Evolutionary conservation across 1,140 invertebrate genomes (phyloP).

Genomic region (Apolygus lucorum): DNA sequence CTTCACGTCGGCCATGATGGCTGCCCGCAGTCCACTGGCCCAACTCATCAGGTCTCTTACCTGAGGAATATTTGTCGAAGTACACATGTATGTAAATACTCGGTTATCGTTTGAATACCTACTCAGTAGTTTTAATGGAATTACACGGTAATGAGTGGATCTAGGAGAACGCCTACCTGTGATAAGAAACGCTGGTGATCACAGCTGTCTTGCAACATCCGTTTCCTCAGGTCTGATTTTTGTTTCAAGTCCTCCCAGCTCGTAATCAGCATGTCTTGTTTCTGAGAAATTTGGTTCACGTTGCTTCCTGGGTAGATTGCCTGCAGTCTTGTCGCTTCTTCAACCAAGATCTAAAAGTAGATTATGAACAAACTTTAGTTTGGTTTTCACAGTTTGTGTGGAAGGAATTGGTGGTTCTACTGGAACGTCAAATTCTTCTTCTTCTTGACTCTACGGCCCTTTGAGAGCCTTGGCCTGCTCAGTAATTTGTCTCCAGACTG

Average conservation of each 20-base stretch:
- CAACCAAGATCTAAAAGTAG: slow-evolving; percentile 61
- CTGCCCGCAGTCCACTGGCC: slow-evolving; percentile 66
- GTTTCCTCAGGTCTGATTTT: slow-evolving; percentile 63
- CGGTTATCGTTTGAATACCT: background rate
- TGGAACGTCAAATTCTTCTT: too few species aligned
- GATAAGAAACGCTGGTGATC: slow-evolving; percentile 83
- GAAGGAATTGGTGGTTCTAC: too few species aligned
- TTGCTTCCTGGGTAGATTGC: slow-evolving; percentile 86
- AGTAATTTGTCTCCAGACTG: too few species aligned
- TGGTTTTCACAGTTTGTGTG: too few species aligned
- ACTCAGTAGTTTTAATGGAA: too few species aligned
- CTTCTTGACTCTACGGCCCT: too few species aligned
- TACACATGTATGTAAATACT: too few species aligned
- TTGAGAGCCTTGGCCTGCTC: too few species aligned
- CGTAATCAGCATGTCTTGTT: slow-evolving; percentile 68
- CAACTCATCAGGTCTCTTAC: slow-evolving; percentile 83
- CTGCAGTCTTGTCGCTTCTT: slow-evolving; percentile 82
- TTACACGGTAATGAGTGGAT: too few species aligned
- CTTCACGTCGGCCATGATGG: slow-evolving; percentile 74
- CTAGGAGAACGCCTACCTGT: slow-evolving; percentile 44
- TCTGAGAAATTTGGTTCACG: slow-evolving; percentile 75
- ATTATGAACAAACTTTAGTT: background rate
- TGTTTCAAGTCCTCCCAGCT: slow-evolving; percentile 84
- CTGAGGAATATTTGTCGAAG: too few species aligned
- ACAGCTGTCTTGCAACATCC: slow-evolving; percentile 74